Evolutionary conservation across 2,888 invertebrate species (phyloP).

Genomic region (Lumbricus terrestris): DNA sequence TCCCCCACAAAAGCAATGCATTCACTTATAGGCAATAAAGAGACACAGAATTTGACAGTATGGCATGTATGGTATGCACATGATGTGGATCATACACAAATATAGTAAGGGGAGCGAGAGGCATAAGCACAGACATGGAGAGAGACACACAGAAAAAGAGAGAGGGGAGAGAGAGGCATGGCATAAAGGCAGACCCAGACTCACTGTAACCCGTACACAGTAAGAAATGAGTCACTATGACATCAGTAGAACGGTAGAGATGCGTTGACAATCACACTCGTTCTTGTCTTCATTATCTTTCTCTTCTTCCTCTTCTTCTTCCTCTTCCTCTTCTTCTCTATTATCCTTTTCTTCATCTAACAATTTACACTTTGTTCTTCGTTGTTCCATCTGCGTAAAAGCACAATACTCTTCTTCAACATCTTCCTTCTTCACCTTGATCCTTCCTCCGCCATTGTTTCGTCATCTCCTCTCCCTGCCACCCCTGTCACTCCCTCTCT

Average conservation of each 20-base stretch:
- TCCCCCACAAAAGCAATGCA: not conserved
- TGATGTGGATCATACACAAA: not conserved
- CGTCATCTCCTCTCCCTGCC: not conserved
- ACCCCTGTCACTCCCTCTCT: not conserved
- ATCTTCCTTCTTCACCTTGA: not conserved
- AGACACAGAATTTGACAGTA: not conserved
- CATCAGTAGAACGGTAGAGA: not conserved
- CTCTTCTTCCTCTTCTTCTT: not conserved
- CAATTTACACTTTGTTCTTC: no score
- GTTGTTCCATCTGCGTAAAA: no score
- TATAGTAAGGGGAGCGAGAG: not conserved
- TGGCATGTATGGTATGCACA: no score
- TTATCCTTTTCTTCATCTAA: no score
- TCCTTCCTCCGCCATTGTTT: not conserved
- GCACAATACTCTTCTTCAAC: no score
- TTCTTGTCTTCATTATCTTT: not conserved
- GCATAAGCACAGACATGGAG: no score
- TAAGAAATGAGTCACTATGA: no score
- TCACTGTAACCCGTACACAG: not conserved
- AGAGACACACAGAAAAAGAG: no score
- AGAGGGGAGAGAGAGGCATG: not conserved
- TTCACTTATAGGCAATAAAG: not conserved
- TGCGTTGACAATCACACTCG: not conserved
- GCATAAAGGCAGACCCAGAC: not conserved
- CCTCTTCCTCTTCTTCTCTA: no score